Conservation (phyloP, 2,113 vertebrate genomes). For the Cavia porcellus region DNA sequence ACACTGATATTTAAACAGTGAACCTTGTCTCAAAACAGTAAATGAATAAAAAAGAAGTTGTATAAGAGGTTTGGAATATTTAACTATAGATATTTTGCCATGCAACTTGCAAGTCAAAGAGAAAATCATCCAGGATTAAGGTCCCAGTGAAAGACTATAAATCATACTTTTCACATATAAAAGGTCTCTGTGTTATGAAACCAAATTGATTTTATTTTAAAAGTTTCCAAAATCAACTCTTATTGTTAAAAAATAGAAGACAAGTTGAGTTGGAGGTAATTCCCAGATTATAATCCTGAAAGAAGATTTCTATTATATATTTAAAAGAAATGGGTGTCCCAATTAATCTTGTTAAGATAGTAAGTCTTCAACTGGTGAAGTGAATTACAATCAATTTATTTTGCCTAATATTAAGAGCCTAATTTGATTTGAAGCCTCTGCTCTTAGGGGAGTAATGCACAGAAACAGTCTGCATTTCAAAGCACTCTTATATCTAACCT, state of each 20-base stretch:
- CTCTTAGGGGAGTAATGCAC: background rate
- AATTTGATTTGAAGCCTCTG: slow-evolving; percentile 53
- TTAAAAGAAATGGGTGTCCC: slow-evolving; percentile 33
- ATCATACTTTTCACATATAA: background rate
- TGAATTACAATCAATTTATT: slow-evolving; percentile 41
- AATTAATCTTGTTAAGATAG: slow-evolving; percentile 54
- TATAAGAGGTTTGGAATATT: background rate
- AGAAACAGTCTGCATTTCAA: slow-evolving; percentile 32
- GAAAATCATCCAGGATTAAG: background rate
- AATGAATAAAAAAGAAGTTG: background rate
- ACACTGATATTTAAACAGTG: background rate
- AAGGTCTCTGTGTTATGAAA: background rate
- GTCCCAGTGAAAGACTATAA: background rate
- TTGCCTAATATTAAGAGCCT: slow-evolving; percentile 31
- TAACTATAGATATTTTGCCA: background rate
- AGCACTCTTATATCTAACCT: background rate
- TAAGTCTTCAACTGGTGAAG: background rate
- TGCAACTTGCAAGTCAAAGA: background rate
- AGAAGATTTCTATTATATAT: background rate
- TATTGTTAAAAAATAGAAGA: background rate
- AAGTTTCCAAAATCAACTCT: background rate
- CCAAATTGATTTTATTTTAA: background rate
- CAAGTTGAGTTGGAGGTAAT: background rate
- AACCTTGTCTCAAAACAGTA: background rate
- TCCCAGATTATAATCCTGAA: background rate